Conservation (phyloP, 2,797 vertebrate genomes). For the Lutjanus argentimaculatus region DNA sequence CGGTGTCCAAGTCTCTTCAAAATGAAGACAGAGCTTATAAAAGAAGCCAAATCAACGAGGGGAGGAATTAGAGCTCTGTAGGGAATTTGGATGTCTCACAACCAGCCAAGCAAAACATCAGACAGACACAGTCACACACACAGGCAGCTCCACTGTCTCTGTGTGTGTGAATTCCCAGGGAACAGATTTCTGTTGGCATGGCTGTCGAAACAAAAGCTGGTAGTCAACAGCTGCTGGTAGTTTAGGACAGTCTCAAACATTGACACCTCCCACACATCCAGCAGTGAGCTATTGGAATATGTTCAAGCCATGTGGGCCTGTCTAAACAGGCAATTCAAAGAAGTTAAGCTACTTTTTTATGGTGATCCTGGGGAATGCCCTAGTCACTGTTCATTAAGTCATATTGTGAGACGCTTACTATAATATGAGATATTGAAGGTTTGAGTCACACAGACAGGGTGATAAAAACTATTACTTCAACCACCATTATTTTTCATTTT, state of each 20-base stretch:
- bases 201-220: slow-evolving; percentile 54
- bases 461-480: slow-evolving; percentile 3
- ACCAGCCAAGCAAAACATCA: slow-evolving; percentile 56
- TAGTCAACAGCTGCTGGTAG: slow-evolving; percentile 42
- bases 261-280: slow-evolving; percentile 42
- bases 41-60: slow-evolving; percentile 56
- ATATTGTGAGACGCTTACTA: slow-evolving; percentile 1
- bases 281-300: slow-evolving; percentile 14
- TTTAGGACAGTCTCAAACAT: slow-evolving; percentile 17
- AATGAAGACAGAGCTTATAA: slow-evolving; percentile 35
- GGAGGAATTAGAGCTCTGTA: slow-evolving; percentile 57
- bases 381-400: slow-evolving; percentile 10
- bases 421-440: slow-evolving; percentile 2
- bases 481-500: not conserved
- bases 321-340: slow-evolving; percentile 35
- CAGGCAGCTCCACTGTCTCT: not conserved
- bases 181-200: slow-evolving; percentile 58
- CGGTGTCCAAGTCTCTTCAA: slow-evolving; percentile 42
- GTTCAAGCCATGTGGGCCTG: slow-evolving; percentile 26
- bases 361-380: slow-evolving; percentile 5
- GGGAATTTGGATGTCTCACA: slow-evolving; percentile 61
- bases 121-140: not conserved
- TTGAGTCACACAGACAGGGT: slow-evolving; percentile 5
- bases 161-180: slow-evolving; percentile 45
- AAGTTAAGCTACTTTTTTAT: slow-evolving; percentile 19